Percentiles rank a stretch among this genome's conserved stretches.
Conservation (phyloP, 53 echinoderm and acorn worm species). For the Paelopatides confundens region DNA sequence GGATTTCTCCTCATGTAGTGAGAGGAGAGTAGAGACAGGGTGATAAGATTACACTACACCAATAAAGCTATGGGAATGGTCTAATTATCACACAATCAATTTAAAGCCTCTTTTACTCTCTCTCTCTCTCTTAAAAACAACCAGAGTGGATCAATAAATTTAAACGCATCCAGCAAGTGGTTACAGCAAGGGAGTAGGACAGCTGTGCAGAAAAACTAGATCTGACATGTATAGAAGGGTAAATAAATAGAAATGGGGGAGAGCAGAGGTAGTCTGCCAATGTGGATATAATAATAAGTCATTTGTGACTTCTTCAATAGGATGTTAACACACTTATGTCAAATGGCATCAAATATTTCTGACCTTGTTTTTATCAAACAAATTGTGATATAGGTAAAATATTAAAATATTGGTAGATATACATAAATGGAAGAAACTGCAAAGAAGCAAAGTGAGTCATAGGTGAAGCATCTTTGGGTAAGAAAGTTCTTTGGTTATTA, state of each 20-base stretch:
- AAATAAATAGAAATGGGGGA: background rate
- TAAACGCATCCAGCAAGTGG: conserved; percentile 32
- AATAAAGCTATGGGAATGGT: conserved; percentile 26
- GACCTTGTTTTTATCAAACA: background rate
- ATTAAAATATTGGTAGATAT: too few relatives aligned
- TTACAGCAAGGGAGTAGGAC: background rate
- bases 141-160: conserved; percentile 30
- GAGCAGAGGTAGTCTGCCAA: background rate
- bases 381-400: too few relatives aligned
- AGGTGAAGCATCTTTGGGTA: too few relatives aligned
- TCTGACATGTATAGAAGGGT: background rate
- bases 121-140: conserved; percentile 25
- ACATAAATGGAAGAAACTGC: too few relatives aligned
- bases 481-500: too few relatives aligned
- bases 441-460: too few relatives aligned
- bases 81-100: conserved; percentile 42
- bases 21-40: background rate
- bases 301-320: background rate
- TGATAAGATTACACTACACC: conserved; percentile 39
- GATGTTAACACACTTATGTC: background rate
- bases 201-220: background rate
- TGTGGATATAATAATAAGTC: background rate
- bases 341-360: background rate
- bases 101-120: conserved; percentile 12
- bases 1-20: conserved; percentile 6